These are phyloP conservation scores for Agonum fuliginosum DNA, from an alignment of 2,888 invertebrate genomes.

Conservation along the genomic window DNA sequence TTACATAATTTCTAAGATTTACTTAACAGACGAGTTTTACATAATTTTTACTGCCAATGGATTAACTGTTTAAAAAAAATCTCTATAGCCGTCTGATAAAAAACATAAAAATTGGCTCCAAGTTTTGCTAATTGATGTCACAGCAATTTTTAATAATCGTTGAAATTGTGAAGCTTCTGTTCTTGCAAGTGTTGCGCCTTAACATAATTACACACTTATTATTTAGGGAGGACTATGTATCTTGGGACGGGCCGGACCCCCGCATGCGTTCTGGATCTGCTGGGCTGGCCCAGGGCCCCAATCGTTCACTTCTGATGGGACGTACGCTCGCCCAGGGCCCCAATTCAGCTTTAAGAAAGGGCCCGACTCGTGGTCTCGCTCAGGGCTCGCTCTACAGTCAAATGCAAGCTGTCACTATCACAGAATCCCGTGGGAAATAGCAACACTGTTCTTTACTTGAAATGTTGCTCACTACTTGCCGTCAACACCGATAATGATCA, in stretches of 20 bases:
- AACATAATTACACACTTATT: not conserved
- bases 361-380: conserved; percentile 82
- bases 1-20: no score
- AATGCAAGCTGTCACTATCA: conserved; percentile 73
- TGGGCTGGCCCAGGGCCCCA: conserved; percentile 75
- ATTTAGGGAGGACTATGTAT: conserved; percentile 85
- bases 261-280: conserved; percentile 75
- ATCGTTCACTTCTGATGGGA: conserved; percentile 72
- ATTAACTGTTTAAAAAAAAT: no score
- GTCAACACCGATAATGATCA: not conserved
- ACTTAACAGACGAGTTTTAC: no score
- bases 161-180: no score
- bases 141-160: no score
- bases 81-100: no score
- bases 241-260: conserved; percentile 89
- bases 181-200: no score
- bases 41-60: no score
- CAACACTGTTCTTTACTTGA: conserved; percentile 60
- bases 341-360: conserved; percentile 81
- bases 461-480: conserved; percentile 10
- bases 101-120: no score
- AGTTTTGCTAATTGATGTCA: no score
- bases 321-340: conserved; percentile 78
- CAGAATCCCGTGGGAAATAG: conserved; percentile 75
- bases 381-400: conserved; percentile 88